These are phyloP conservation scores for Cephus rjabovi DNA, from an alignment of 2,888 invertebrate genomes.

Conservation along the genomic window DNA sequence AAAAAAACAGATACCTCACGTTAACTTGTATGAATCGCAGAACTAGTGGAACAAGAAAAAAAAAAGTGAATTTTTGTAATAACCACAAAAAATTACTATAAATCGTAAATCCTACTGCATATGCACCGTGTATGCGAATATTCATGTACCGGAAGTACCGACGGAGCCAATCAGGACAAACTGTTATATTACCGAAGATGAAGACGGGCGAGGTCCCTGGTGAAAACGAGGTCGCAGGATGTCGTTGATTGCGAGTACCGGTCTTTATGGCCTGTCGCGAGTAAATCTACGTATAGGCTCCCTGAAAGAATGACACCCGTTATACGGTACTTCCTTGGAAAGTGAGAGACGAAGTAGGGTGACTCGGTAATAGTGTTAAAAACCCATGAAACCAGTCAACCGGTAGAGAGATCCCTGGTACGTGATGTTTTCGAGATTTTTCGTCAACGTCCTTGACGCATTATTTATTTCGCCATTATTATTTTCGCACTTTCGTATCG, in stretches of 20 bases:
- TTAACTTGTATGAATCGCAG: neutral
- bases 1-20: neutral
- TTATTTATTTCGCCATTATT: neutral
- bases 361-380: neutral
- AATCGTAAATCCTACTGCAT: neutral
- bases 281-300: neutral
- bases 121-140: neutral
- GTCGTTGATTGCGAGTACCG: constrained; percentile 10
- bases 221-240: constrained; percentile 18
- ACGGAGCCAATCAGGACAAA: neutral
- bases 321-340: neutral
- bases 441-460: neutral
- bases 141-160: neutral
- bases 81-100: neutral
- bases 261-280: constrained; percentile 2
- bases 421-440: neutral
- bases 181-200: neutral
- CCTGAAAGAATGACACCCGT: neutral
- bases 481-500: neutral
- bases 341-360: neutral
- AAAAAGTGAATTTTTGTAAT: too few species aligned
- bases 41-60: neutral
- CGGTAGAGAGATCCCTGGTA: neutral
- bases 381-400: neutral
- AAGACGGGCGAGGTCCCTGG: neutral